Base-by-base conservation (phyloP, 2,888 invertebrate genomes). In the Podabrus alpinus region DNA sequence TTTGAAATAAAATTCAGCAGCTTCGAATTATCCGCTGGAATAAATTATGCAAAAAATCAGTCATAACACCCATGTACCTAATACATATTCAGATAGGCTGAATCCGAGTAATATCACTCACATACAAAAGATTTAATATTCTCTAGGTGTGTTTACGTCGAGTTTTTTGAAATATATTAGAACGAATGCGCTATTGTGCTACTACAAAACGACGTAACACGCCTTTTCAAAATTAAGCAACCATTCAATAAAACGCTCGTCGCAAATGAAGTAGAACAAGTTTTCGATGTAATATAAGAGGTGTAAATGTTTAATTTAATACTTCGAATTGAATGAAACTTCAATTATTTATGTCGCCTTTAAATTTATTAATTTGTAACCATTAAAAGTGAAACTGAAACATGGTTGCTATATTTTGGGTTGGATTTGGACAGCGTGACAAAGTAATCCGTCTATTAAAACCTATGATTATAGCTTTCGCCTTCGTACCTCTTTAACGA, bases 201-300 rank as follows among this genome's bases (percentile, higher is more conserved):
- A 19, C n/a, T 19, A 64, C 59, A 70, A 64, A 15, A 29, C 25
- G 62, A 62, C 61, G n/a, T 70, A 69, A 70, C 70, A 70, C 70
- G 70, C 70, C 70, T 70, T 25, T 70, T 70, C 62, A 70, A 29
- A 71, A 64, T 71, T 71, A 45, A 66, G 59, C 71, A 64, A 71
- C 17, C 71, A 66, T 71, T 66, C 71, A 66, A 71, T 45, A 29
- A 66, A 62, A 71, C 21, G 64, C 45, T 66, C 16, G 71, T 71
- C 29, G 25, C 66, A 66, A 19, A 25, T 15, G 64, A 66, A 71
- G 64, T 66, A 59, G 71, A 66, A 71, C 71, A 64, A 71, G 45
- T 64, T 71, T 71, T 64, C 60, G 24, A 61, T 69, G 16, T 45
- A 45, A 45, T 45, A 45, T 45, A 45, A 45, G 45, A 45, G 45